Base-by-base conservation (phyloP, 2,888 invertebrate genomes). In the Synergus laeviventris region DNA sequence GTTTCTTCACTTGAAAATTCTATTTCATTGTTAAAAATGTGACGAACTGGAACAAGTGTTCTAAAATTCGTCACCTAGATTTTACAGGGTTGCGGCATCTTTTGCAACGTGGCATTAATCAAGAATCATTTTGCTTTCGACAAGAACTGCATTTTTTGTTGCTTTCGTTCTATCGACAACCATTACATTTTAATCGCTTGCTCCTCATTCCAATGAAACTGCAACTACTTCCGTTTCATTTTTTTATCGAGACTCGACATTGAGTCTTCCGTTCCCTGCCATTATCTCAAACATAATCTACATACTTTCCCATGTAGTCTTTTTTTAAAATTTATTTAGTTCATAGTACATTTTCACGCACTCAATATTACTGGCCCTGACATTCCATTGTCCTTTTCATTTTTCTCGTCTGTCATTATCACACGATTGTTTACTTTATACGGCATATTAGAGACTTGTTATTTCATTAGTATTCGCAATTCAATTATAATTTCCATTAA, bases 51-150 rank as follows among this genome's bases (percentile, higher is more conserved):
- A 11, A 49, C 38, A 56, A 14, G 36, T 61, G 60, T 14, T 49
- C 7, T 21, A 79, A 79, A 84, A 81, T 81, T 82, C 78, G 82
- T 84, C 83, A 77, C 84, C 80, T 81, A 81, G 85, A 83, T 81
- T 74, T 42, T 73, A 81, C 86, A 86, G 86, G 87, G 85, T 81
- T 82, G 77, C 21, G 49, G 39, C 60, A 76, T 75, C 75, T 73
- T 75, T 80, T 60, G 7, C 36, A 59, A 66, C 24, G 16, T 73
- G 31, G 38, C 36, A 73, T 73, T 56, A 73, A 56, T 54, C 36
- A 49, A n/a, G 42, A 21, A 24, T 45, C 61, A 31, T 31, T 24
- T 74, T 42, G 45, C 66, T 66, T 45, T 45, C 45, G 11, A 45
- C 16, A 66, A 45, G 42, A 66, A 66, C 8, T 45, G 24, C 24